Conservation (phyloP, 2,797 vertebrate species). For the Esox lucius region DNA sequence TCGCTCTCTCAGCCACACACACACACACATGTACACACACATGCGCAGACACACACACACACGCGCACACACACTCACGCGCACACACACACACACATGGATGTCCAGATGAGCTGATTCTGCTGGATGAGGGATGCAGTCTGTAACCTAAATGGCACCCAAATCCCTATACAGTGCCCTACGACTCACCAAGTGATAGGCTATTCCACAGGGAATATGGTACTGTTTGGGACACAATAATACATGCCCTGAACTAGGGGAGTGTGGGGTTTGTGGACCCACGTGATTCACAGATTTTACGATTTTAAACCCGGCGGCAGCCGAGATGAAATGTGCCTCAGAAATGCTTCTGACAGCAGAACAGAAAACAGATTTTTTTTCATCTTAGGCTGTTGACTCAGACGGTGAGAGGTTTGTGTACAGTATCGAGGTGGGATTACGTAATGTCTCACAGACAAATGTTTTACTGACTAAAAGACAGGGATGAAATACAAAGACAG, state of each 20-base stretch:
- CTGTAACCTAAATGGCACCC: too few relatives aligned
- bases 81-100: too few relatives aligned
- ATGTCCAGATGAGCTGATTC: slow-evolving; percentile 16
- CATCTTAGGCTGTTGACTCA: slow-evolving; percentile 21
- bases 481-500: too few relatives aligned
- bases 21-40: too few relatives aligned
- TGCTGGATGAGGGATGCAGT: not conserved
- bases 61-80: too few relatives aligned
- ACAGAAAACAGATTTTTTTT: slow-evolving; percentile 24
- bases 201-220: too few relatives aligned
- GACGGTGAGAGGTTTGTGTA: slow-evolving; percentile 6
- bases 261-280: not conserved
- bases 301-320: slow-evolving; percentile 6
- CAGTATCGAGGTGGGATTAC: slow-evolving; percentile 12
- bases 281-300: slow-evolving; percentile 26
- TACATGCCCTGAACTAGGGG: slow-evolving; percentile 10
- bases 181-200: too few relatives aligned
- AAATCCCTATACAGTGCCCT: too few relatives aligned
- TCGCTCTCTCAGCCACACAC: too few relatives aligned
- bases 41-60: too few relatives aligned
- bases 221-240: too few relatives aligned
- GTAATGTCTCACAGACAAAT: slow-evolving; percentile 11
- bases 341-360: slow-evolving; percentile 22
- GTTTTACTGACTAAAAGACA: not conserved
- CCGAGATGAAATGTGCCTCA: slow-evolving; percentile 5